A percentile compares a stretch with the other conserved stretches of the same genome.
These are phyloP conservation scores for Perca flavescens DNA, from an alignment of 2,113 vertebrate species.

Conservation along the genomic window DNA sequence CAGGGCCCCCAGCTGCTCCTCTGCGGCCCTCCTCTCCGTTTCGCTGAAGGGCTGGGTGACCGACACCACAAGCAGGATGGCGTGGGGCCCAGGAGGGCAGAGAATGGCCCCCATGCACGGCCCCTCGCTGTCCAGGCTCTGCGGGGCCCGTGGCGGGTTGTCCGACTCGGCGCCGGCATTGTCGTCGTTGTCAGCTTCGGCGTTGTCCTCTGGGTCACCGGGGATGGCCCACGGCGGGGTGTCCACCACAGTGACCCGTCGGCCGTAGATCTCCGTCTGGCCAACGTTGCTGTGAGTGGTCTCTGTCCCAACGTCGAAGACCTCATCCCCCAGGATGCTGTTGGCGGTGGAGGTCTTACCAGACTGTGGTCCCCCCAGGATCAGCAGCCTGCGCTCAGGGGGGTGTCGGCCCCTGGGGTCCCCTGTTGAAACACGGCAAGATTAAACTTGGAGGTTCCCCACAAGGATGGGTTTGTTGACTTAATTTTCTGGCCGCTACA, in stretches of 20 bases:
- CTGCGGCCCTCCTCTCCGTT: constrained; percentile 73
- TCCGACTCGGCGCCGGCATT: constrained; percentile 61
- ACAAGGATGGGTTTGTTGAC: not conserved
- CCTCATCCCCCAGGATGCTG: constrained; percentile 78
- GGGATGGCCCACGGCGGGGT: constrained; percentile 73
- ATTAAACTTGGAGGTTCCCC: not conserved
- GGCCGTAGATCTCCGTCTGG: constrained; percentile 77
- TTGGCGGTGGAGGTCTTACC: constrained; percentile 81
- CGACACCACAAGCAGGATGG: constrained; percentile 81
- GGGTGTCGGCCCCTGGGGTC: constrained; percentile 74
- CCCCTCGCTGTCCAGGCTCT: constrained; percentile 78
- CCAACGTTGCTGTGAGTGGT: constrained; percentile 79
- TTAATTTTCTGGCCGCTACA: not conserved
- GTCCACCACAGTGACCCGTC: constrained; percentile 79
- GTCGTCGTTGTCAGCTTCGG: constrained; percentile 33
- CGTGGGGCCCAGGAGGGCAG: constrained; percentile 83
- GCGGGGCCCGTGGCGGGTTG: constrained; percentile 30
- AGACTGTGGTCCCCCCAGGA: constrained; percentile 74
- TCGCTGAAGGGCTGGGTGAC: constrained; percentile 80
- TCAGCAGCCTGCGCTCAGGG: constrained; percentile 77
- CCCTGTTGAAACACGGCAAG: constrained; percentile 52
- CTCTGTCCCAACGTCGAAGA: constrained; percentile 73
- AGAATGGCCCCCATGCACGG: constrained; percentile 81
- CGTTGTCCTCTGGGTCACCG: constrained; percentile 16
- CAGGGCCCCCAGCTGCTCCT: constrained; percentile 77